Evolutionary conservation across 2,888 invertebrate species (phyloP).

Genomic region (Pheosia tremula): DNA sequence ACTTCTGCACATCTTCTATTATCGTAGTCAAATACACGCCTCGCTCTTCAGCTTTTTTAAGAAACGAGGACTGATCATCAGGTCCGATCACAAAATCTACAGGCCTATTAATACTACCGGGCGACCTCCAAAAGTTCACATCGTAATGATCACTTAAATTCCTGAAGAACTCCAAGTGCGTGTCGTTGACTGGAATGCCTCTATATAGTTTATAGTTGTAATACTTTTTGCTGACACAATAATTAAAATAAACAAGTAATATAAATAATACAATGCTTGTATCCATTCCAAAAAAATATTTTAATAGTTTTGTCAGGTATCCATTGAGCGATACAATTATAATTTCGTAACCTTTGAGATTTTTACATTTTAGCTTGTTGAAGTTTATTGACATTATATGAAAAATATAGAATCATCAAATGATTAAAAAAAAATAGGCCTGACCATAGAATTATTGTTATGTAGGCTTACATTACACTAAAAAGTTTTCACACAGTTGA

Average conservation of each 20-base stretch:
- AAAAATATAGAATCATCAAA: no score
- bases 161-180: constrained; percentile 55
- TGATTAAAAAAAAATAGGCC: no score
- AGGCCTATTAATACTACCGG: constrained; percentile 49
- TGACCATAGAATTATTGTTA: no score
- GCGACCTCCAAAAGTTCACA: constrained; percentile 62
- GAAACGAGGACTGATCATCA: constrained; percentile 40
- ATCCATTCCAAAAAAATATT: constrained; percentile 22
- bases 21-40: constrained; percentile 55
- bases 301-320: constrained; percentile 6
- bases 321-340: background rate
- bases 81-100: constrained; percentile 65
- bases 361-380: constrained; percentile 17
- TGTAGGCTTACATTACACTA: no score
- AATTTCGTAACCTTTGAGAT: constrained; percentile 24
- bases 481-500: no score
- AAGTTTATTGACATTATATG: no score
- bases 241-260: constrained; percentile 14
- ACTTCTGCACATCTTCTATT: constrained; percentile 65
- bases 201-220: constrained; percentile 62
- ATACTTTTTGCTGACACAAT: constrained; percentile 33
- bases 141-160: constrained; percentile 44
- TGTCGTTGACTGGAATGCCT: constrained; percentile 49
- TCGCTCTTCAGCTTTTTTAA: constrained; percentile 35
- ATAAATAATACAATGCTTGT: constrained; percentile 5